phyloP scores from a whole-genome alignment of 2,888 invertebrate species.

The Xestoiulus laeticollis region DNA sequence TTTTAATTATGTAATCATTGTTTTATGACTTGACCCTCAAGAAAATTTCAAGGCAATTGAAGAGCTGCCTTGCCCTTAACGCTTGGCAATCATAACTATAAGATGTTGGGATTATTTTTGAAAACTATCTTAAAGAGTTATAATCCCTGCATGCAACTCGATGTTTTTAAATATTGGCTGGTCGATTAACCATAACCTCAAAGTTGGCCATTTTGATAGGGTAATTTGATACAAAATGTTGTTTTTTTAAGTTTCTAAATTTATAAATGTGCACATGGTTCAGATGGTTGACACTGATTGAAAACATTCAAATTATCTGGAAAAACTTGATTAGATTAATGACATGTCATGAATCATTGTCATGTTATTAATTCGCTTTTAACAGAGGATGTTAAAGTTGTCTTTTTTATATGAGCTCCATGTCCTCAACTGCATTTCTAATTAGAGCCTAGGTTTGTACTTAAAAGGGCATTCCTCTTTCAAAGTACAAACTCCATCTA shows the following conservation, averaged over 20 bases:
- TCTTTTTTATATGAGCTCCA: not conserved
- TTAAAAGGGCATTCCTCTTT: too few species aligned
- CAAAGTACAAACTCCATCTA: not conserved
- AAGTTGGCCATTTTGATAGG: not conserved
- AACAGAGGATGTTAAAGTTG: not conserved
- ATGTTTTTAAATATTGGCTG: not conserved
- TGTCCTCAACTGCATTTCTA: not conserved
- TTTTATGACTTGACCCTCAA: not conserved
- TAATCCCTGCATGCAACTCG: not conserved
- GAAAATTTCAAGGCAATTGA: not conserved
- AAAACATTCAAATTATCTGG: not conserved
- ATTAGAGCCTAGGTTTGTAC: too few species aligned
- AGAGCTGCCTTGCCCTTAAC: not conserved
- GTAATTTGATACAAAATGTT: not conserved
- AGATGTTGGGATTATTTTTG: not conserved
- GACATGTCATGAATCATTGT: not conserved
- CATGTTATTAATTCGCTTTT: not conserved
- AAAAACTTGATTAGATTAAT: not conserved
- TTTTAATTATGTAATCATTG: slow-evolving; percentile 37
- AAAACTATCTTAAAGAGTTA: not conserved
- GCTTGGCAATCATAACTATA: not conserved
- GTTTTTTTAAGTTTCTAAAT: not conserved
- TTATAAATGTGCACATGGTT: too few species aligned
- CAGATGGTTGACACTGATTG: not conserved
- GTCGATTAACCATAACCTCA: not conserved